Percentiles rank a stretch among this genome's conserved stretches.
phyloP scores from a whole-genome alignment of 2,888 invertebrate species.

The Drosophila eohydei region DNA sequence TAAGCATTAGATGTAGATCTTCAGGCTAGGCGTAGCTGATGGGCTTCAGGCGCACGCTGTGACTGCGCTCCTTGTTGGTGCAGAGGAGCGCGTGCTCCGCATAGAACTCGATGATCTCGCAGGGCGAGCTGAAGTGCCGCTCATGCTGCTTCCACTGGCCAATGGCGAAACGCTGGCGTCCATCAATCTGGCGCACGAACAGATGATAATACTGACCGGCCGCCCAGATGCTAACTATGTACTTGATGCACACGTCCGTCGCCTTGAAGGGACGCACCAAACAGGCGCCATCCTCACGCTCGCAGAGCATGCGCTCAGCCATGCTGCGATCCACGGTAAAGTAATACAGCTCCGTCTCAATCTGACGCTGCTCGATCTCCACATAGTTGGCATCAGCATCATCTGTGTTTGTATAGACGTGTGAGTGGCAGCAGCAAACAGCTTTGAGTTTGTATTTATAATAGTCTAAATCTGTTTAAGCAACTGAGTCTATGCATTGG shows the following conservation, averaged over 20 bases:
- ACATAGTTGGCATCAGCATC: constrained; percentile 79
- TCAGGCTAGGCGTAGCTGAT: constrained; percentile 65
- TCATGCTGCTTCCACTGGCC: constrained; percentile 83
- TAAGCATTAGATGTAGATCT: background rate
- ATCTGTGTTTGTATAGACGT: constrained; percentile 47
- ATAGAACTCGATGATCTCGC: constrained; percentile 84
- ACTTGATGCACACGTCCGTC: constrained; percentile 81
- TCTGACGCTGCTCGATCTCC: constrained; percentile 78
- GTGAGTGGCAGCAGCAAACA: background rate
- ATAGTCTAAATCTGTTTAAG: background rate
- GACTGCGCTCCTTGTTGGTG: constrained; percentile 81
- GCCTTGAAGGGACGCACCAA: constrained; percentile 84
- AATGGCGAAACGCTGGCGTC: constrained; percentile 78
- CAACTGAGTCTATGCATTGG: background rate
- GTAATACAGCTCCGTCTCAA: constrained; percentile 83
- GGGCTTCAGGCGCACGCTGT: constrained; percentile 79
- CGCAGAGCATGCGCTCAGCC: constrained; percentile 81
- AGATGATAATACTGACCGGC: constrained; percentile 82
- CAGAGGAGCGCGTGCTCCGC: constrained; percentile 80
- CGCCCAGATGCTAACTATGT: constrained; percentile 83
- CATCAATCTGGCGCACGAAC: constrained; percentile 81
- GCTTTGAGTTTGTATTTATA: background rate
- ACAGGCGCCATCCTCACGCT: constrained; percentile 83
- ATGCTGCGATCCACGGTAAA: constrained; percentile 81
- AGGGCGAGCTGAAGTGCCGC: constrained; percentile 80